Conservation (phyloP, 2,888 invertebrate genomes). For the Corbicula japonica region DNA sequence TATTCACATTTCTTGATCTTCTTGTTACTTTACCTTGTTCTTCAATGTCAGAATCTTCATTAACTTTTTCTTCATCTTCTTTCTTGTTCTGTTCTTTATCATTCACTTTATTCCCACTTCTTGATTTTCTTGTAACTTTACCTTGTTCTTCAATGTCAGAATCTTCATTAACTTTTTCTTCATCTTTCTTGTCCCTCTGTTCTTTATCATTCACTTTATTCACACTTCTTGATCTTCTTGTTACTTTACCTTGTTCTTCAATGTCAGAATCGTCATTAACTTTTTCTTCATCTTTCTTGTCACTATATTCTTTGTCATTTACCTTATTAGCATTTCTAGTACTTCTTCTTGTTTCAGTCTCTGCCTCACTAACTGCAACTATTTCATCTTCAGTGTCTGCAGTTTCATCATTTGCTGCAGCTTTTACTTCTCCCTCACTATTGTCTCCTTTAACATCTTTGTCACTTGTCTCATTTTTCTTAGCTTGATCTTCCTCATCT, state of each 20-base stretch:
- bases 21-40: constrained; percentile 17
- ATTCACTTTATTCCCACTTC: constrained; percentile 15
- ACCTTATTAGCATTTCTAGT: too few relatives aligned
- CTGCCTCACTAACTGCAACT: constrained; percentile 2
- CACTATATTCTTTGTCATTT: background rate
- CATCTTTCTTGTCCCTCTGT: background rate
- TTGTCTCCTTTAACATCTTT: constrained; percentile 22
- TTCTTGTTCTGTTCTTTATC: background rate
- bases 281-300: constrained; percentile 7
- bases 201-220: too few relatives aligned
- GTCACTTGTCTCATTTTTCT: background rate
- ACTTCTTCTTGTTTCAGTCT: constrained; percentile 19
- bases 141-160: constrained; percentile 1
- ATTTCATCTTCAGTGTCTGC: constrained; percentile 22
- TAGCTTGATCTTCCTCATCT: too few relatives aligned
- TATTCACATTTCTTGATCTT: background rate
- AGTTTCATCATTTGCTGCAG: constrained; percentile 22
- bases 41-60: background rate
- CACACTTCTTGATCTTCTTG: constrained; percentile 12
- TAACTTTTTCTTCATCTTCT: too few relatives aligned
- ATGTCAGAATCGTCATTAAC: constrained; percentile 9
- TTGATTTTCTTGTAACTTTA: too few relatives aligned
- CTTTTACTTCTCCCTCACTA: constrained; percentile 20
- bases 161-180: constrained; percentile 6
- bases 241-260: background rate